These are phyloP conservation scores for Danionella cerebrum DNA, from an alignment of 2,113 vertebrate genomes.

Conservation along the genomic window DNA sequence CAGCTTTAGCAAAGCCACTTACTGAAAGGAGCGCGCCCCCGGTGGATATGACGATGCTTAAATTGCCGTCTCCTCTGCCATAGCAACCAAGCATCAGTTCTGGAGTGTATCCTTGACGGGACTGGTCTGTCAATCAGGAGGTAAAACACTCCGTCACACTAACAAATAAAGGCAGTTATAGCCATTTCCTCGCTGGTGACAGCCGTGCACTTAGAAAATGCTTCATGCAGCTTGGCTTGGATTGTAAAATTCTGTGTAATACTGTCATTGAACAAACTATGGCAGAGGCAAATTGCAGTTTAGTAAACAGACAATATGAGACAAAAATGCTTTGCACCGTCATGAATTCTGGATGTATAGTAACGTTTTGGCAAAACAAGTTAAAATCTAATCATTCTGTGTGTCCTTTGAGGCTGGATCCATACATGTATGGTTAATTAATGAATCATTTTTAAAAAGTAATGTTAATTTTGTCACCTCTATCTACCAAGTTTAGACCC, in stretches of 20 bases:
- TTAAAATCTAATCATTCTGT: too few species aligned
- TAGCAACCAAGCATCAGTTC: slow-evolving; percentile 47
- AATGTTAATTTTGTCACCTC: too few species aligned
- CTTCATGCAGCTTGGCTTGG: background rate
- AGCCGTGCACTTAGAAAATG: background rate
- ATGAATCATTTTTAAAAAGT: too few species aligned
- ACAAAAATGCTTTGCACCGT: too few species aligned
- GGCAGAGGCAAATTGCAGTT: background rate
- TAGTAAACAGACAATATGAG: background rate
- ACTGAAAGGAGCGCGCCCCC: slow-evolving; percentile 54
- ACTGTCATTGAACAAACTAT: background rate
- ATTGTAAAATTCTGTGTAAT: background rate
- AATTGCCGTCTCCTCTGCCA: slow-evolving; percentile 59
- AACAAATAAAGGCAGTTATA: background rate
- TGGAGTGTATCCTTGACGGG: slow-evolving; percentile 48
- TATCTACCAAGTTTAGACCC: too few species aligned
- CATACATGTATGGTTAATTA: too few species aligned
- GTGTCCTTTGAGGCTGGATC: too few species aligned
- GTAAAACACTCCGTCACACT: slow-evolving; percentile 1
- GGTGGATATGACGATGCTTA: slow-evolving; percentile 57
- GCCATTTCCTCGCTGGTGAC: background rate
- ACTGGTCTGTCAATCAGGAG: slow-evolving; percentile 58
- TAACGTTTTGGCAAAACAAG: too few species aligned
- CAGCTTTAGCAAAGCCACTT: slow-evolving; percentile 73
- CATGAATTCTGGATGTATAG: too few species aligned